Conservation (phyloP, 2,888 invertebrate species). For the Dendrolimus houi region DNA sequence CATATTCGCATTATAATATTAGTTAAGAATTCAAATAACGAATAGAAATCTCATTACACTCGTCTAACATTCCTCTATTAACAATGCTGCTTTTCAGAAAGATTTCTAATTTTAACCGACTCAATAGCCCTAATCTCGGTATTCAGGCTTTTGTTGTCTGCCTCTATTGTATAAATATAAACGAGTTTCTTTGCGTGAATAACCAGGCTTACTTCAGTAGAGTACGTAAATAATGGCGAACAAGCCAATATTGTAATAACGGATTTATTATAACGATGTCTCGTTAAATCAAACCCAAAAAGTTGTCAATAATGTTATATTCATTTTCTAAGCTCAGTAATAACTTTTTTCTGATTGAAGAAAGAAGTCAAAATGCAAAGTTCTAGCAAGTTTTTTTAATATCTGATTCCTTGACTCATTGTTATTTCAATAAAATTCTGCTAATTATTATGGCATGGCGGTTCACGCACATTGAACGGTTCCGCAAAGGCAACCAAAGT, state of each 20-base stretch:
- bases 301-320: no score
- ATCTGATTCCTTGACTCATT: no score
- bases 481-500: no score
- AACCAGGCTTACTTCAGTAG: neutral
- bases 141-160: neutral
- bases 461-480: no score
- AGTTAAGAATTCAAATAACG: neutral
- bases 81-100: neutral
- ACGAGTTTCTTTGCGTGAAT: neutral
- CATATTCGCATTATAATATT: no score
- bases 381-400: no score
- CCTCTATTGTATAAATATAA: neutral
- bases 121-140: neutral
- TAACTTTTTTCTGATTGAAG: no score
- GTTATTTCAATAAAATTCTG: no score
- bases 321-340: no score
- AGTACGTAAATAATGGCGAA: neutral
- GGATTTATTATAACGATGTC: neutral
- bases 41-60: neutral
- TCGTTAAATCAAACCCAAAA: no score
- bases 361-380: no score
- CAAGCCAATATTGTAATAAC: neutral
- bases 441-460: no score
- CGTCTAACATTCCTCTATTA: neutral
- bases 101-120: constrained; percentile 4